Evolutionary conservation across 2,888 invertebrate genomes (phyloP).

Genomic region (Lasioglossum zephyrum): DNA sequence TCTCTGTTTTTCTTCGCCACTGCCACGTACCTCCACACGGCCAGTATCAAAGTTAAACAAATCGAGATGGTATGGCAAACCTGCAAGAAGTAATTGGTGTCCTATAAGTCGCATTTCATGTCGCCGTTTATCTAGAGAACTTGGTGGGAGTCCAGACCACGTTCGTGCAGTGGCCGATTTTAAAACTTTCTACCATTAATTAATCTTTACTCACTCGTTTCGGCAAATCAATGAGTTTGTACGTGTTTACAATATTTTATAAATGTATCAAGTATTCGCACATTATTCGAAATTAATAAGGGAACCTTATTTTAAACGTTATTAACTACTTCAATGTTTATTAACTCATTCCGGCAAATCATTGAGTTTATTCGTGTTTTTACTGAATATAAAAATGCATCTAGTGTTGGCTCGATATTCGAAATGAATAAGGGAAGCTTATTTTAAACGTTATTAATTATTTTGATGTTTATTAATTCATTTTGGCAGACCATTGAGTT

Average conservation of each 20-base stretch:
- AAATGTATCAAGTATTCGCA: neutral
- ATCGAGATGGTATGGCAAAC: constrained; percentile 96
- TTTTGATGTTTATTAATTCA: neutral
- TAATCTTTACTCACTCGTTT: neutral
- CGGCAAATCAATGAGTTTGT: neutral
- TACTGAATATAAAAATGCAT: neutral
- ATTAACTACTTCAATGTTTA: no score
- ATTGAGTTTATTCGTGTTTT: no score
- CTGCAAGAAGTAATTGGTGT: constrained; percentile 88
- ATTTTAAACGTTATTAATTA: neutral
- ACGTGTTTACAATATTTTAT: neutral
- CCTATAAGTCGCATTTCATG: neutral
- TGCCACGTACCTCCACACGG: constrained; percentile 96
- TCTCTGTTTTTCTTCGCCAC: constrained; percentile 91
- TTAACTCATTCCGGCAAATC: no score
- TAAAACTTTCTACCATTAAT: neutral
- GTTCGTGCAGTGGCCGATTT: neutral
- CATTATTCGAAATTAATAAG: neutral
- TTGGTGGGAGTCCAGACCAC: neutral
- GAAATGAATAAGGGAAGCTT: no score
- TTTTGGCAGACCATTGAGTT: no score
- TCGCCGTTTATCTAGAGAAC: neutral
- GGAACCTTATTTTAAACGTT: no score
- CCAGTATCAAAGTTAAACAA: constrained; percentile 95
- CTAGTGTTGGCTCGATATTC: neutral